Conservation (phyloP, 1,140 invertebrate species). For the Cheumatopsyche charites region DNA sequence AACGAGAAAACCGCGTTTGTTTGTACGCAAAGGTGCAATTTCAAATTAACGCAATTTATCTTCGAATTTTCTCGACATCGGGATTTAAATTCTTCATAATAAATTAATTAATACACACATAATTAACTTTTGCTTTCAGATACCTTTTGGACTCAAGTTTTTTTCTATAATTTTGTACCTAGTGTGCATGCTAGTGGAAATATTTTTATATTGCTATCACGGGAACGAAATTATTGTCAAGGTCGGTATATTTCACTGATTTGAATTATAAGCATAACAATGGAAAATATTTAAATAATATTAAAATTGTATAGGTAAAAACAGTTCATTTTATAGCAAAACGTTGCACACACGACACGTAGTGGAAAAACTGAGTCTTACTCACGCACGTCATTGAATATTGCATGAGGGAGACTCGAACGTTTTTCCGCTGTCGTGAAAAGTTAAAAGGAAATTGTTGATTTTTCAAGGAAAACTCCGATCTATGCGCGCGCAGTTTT, state of each 20-base stretch:
- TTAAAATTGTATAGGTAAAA: too few relatives aligned
- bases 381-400: neutral
- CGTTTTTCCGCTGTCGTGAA: neutral
- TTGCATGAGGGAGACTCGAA: slow-evolving; percentile 10
- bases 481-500: neutral
- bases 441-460: neutral
- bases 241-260: slow-evolving; percentile 41
- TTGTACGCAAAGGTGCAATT: too few relatives aligned
- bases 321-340: too few relatives aligned
- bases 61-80: too few relatives aligned
- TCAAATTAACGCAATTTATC: too few relatives aligned
- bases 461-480: slow-evolving; percentile 3
- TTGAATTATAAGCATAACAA: too few relatives aligned
- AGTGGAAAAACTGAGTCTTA: too few relatives aligned
- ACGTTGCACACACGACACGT: too few relatives aligned
- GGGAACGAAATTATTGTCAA: slow-evolving; percentile 51
- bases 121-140: too few relatives aligned
- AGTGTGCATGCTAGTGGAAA: slow-evolving; percentile 49
- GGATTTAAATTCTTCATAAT: too few relatives aligned
- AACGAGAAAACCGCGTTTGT: neutral
- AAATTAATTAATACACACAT: too few relatives aligned
- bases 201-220: slow-evolving; percentile 51
- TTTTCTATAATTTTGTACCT: slow-evolving; percentile 50
- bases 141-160: slow-evolving; percentile 46
- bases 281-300: too few relatives aligned